Conservation (phyloP, 1,140 invertebrate species). For the Cryptotermes secundus region DNA sequence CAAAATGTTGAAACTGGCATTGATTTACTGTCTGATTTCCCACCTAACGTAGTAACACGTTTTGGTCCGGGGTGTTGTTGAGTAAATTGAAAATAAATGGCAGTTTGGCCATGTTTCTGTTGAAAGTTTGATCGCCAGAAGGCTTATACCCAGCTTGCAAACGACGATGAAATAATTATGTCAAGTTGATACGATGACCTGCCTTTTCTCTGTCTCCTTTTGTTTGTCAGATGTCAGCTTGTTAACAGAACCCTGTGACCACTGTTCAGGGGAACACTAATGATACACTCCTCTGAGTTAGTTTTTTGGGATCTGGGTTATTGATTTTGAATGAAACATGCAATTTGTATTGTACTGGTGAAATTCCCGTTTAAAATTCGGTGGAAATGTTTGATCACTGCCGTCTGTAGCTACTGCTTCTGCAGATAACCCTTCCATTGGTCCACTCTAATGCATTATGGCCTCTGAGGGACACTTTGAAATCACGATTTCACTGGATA, state of each 20-base stretch:
- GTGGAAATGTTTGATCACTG: too few species aligned
- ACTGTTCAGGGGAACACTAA: not conserved
- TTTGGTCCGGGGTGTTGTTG: not conserved
- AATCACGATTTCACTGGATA: too few species aligned
- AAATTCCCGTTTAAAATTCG: too few species aligned
- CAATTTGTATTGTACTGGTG: not conserved
- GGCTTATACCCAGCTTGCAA: not conserved
- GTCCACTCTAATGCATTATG: too few species aligned
- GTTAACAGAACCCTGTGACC: not conserved
- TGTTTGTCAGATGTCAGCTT: not conserved
- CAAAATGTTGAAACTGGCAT: not conserved
- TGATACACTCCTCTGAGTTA: not conserved
- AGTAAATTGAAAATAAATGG: conserved; percentile 4
- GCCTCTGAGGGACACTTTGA: too few species aligned
- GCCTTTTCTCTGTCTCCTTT: not conserved
- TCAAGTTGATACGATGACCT: not conserved
- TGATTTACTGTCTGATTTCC: not conserved
- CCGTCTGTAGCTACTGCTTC: too few species aligned
- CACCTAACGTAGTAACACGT: too few species aligned
- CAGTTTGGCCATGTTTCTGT: not conserved
- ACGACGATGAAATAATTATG: not conserved
- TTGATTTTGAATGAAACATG: not conserved
- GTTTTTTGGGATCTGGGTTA: not conserved
- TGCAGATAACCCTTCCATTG: too few species aligned
- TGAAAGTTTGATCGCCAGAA: not conserved